Evolutionary conservation across 2,797 vertebrate species (phyloP).

Genomic region (Sebastes reedi): DNA sequence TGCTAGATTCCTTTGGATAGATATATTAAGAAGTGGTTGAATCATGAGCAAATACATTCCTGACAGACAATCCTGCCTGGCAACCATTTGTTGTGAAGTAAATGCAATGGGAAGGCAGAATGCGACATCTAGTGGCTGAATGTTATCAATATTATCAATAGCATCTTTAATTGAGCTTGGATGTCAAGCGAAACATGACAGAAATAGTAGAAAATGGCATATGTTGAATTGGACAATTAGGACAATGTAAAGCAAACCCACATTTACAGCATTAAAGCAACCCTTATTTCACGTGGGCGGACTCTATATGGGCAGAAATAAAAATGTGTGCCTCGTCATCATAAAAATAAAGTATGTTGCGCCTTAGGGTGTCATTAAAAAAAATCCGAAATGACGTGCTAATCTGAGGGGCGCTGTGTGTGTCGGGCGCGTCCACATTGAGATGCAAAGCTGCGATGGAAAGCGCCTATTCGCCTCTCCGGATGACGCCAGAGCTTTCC

Average conservation of each 20-base stretch:
- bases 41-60: background rate
- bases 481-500: constrained; percentile 56
- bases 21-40: background rate
- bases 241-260: too few species aligned
- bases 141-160: too few species aligned
- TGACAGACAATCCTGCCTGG: background rate
- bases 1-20: background rate
- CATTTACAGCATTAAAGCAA: background rate
- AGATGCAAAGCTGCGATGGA: constrained; percentile 73
- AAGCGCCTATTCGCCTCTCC: constrained; percentile 34
- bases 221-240: background rate
- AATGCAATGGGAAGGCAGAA: too few species aligned
- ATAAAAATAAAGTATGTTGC: background rate
- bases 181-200: background rate
- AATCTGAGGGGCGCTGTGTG: constrained; percentile 51
- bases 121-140: too few species aligned
- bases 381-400: constrained; percentile 68
- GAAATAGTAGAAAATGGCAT: background rate
- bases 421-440: constrained; percentile 44
- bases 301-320: background rate
- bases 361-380: constrained; percentile 56
- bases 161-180: too few species aligned
- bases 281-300: background rate
- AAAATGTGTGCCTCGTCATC: constrained; percentile 31
- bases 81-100: too few species aligned